A percentile compares a stretch with the other conserved stretches of the same genome.
These are phyloP conservation scores for Tenthredo mesomela DNA, from an alignment of 2,888 invertebrate genomes.

Conservation along the genomic window DNA sequence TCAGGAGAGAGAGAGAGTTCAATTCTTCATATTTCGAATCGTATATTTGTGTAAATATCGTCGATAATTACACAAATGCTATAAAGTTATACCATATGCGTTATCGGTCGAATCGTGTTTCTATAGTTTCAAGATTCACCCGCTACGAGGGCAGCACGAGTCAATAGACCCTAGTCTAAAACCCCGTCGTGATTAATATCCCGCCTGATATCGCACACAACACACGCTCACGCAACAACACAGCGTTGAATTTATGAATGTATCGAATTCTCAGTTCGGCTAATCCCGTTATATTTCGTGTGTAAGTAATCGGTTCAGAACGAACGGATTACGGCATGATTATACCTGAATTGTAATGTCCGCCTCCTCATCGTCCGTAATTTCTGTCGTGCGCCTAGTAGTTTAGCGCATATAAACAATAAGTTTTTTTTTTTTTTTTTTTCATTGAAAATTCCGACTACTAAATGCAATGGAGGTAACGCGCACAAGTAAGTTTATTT, in stretches of 20 bases:
- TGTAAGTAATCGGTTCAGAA: conserved; percentile 38
- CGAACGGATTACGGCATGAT: conserved; percentile 3
- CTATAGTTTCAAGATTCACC: neutral
- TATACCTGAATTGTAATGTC: conserved; percentile 55
- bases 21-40: no score
- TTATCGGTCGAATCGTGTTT: neutral
- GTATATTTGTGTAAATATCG: neutral
- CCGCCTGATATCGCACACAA: neutral
- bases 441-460: neutral
- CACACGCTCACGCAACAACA: neutral
- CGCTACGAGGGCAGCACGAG: neutral
- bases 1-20: no score
- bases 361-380: neutral
- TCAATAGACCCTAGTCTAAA: neutral
- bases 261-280: conserved; percentile 27
- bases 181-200: neutral
- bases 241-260: neutral
- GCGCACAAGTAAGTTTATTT: conserved; percentile 62
- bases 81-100: neutral
- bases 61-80: neutral
- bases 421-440: neutral
- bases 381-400: conserved; percentile 56
- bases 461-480: conserved; percentile 63
- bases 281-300: conserved; percentile 61
- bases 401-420: conserved; percentile 56